Conservation (phyloP, 2,888 invertebrate genomes). For the Scelioninae gen. 1 region DNA sequence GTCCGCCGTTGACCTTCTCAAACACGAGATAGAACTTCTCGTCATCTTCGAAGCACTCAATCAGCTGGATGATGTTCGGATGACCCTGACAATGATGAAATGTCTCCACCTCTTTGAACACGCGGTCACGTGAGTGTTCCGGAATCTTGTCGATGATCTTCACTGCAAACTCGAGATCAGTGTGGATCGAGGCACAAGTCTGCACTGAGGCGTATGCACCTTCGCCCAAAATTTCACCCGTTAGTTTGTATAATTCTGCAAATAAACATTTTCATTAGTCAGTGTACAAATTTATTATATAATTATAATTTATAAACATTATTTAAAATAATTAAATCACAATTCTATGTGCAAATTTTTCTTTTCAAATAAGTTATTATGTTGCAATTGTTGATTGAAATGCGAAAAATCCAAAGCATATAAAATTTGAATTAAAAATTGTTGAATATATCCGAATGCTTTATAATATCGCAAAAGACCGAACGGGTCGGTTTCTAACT, state of each 20-base stretch:
- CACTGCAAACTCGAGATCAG: slow-evolving; percentile 97
- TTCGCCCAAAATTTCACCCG: slow-evolving; percentile 97
- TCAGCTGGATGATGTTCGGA: slow-evolving; percentile 98
- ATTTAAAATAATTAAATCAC: too few relatives aligned
- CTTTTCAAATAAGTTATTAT: too few relatives aligned
- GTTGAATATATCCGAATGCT: too few relatives aligned
- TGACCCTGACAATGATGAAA: slow-evolving; percentile 99
- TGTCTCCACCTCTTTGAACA: slow-evolving; percentile 99
- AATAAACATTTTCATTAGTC: too few relatives aligned
- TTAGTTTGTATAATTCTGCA: slow-evolving; percentile 96
- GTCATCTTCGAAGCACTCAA: slow-evolving; percentile 98
- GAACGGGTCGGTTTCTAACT: slow-evolving; percentile 67
- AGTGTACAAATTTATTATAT: too few relatives aligned
- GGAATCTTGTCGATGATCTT: slow-evolving; percentile 98
- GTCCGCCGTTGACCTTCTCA: slow-evolving; percentile 98
- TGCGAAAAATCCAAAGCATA: too few relatives aligned
- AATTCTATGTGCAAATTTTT: too few relatives aligned
- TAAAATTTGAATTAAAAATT: too few relatives aligned
- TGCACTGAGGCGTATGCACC: slow-evolving; percentile 98
- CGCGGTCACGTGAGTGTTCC: slow-evolving; percentile 96
- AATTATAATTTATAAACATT: too few relatives aligned
- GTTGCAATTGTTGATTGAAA: too few relatives aligned
- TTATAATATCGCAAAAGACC: too few relatives aligned
- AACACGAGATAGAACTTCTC: slow-evolving; percentile 98
- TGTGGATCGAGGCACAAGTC: slow-evolving; percentile 95